Conservation (phyloP, 2,888 invertebrate species). For the Leucania comma region DNA sequence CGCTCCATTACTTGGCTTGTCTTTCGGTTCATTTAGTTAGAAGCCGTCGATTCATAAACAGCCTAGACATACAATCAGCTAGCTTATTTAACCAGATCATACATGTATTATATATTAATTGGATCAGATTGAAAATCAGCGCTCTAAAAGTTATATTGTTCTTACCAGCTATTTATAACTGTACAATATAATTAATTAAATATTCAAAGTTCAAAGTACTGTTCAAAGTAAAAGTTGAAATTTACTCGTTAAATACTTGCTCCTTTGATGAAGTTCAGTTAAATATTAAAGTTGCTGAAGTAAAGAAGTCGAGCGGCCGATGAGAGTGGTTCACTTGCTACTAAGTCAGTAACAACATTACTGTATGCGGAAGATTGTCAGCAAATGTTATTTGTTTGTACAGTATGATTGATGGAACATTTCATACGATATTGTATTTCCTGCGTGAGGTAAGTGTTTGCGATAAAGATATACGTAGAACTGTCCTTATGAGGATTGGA, state of each 20-base stretch:
- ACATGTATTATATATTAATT: too few species aligned
- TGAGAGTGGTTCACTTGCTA: background rate
- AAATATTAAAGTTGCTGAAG: slow-evolving; percentile 25
- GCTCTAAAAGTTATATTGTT: background rate
- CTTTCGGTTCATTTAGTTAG: too few species aligned
- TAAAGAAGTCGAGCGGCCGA: background rate
- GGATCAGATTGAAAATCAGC: too few species aligned
- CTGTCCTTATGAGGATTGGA: too few species aligned
- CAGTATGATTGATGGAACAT: background rate
- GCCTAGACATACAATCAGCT: too few species aligned
- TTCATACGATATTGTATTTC: background rate
- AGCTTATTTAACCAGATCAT: too few species aligned
- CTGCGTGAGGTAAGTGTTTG: background rate
- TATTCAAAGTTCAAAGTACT: slow-evolving; percentile 5
- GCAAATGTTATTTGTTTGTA: background rate
- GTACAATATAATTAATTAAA: background rate
- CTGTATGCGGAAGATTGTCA: background rate
- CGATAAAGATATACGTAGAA: too few species aligned
- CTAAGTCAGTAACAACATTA: background rate
- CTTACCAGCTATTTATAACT: background rate
- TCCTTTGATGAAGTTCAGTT: slow-evolving; percentile 34
- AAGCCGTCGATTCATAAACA: too few species aligned
- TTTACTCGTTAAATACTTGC: background rate
- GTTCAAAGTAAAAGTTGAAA: slow-evolving; percentile 25
- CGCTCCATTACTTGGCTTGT: too few species aligned